phyloP scores from a whole-genome alignment of 2,797 vertebrate species.

The Kryptolebias ocellatus region DNA sequence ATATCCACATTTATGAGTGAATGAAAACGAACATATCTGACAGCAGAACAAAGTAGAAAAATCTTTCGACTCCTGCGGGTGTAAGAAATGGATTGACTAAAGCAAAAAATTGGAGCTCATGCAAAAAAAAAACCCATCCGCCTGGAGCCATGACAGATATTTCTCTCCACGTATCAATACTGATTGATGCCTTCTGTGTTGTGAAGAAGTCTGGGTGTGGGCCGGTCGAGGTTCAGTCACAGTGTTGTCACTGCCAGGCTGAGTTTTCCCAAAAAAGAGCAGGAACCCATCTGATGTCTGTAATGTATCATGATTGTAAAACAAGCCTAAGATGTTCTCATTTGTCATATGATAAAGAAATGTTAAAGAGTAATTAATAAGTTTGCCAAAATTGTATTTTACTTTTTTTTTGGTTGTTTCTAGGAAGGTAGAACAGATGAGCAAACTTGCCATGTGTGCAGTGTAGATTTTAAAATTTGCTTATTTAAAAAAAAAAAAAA shows the following conservation, averaged over 20 bases:
- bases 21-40: too few relatives aligned
- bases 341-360: too few relatives aligned
- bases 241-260: constrained; percentile 30
- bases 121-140: not conserved
- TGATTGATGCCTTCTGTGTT: constrained; percentile 61
- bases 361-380: too few relatives aligned
- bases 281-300: constrained; percentile 47
- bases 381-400: too few relatives aligned
- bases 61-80: not conserved
- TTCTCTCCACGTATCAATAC: constrained; percentile 39
- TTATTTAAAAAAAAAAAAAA: too few relatives aligned
- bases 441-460: too few relatives aligned
- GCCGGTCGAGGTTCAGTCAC: constrained; percentile 43
- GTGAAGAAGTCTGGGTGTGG: constrained; percentile 20
- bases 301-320: constrained; percentile 18
- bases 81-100: not conserved
- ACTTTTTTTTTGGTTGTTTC: too few relatives aligned
- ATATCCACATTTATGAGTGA: too few relatives aligned
- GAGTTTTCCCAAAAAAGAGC: constrained; percentile 57
- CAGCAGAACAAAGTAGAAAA: too few relatives aligned
- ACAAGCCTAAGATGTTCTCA: too few relatives aligned
- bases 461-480: too few relatives aligned
- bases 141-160: constrained; percentile 1
- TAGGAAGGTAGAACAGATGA: too few relatives aligned
- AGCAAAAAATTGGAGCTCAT: not conserved